Percentiles rank a stretch among this genome's conserved stretches.
Conservation (phyloP, 2,888 invertebrate species). For the Metalampra italica region DNA sequence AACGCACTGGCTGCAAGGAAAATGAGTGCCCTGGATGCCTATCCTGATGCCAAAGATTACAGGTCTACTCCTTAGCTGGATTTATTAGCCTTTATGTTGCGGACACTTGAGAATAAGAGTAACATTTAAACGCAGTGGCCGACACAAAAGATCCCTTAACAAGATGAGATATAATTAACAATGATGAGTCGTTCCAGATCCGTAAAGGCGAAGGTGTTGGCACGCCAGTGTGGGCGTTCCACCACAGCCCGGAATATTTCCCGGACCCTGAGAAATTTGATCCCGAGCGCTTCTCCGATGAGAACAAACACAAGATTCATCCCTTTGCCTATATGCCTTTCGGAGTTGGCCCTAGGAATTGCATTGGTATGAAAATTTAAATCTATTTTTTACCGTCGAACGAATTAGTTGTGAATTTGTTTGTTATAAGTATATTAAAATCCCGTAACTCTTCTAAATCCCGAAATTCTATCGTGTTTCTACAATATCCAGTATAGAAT, state of each 20-base stretch:
- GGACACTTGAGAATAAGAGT: too few relatives aligned
- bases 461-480: neutral
- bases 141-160: too few relatives aligned
- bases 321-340: constrained; percentile 63
- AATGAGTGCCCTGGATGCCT: too few relatives aligned
- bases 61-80: too few relatives aligned
- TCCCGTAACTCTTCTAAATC: neutral
- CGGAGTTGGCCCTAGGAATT: constrained; percentile 76
- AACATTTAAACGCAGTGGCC: too few relatives aligned
- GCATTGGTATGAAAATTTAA: constrained; percentile 57
- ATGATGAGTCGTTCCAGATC: too few relatives aligned
- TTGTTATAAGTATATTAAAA: too few relatives aligned
- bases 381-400: neutral
- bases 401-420: neutral
- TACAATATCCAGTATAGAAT: neutral
- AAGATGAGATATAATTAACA: too few relatives aligned
- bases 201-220: constrained; percentile 28
- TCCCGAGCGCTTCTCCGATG: constrained; percentile 75
- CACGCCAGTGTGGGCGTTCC: constrained; percentile 57
- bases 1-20: too few relatives aligned
- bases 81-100: too few relatives aligned
- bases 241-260: constrained; percentile 66
- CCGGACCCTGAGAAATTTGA: constrained; percentile 74
- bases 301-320: constrained; percentile 62
- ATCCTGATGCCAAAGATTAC: too few relatives aligned